Evolutionary conservation across 2,797 vertebrate species (phyloP).

Genomic region (Pangasius larnaudii): DNA sequence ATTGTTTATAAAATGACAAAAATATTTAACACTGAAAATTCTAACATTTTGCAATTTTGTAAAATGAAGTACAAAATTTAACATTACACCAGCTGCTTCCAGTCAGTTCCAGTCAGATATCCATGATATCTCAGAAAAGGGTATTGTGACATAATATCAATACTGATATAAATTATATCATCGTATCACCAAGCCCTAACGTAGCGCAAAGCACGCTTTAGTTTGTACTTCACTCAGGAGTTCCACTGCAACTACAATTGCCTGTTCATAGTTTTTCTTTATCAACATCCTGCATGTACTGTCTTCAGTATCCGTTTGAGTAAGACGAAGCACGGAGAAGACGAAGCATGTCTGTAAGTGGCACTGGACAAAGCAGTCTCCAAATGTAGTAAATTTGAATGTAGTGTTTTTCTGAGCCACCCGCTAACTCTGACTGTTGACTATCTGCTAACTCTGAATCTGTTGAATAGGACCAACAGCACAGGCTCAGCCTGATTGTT

Average conservation of each 20-base stretch:
- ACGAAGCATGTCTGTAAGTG: no score
- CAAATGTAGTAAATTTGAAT: background rate
- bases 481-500: background rate
- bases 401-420: background rate
- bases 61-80: background rate
- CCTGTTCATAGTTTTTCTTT: background rate
- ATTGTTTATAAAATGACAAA: no score
- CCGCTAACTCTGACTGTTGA: background rate
- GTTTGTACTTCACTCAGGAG: background rate
- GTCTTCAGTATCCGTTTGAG: background rate
- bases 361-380: background rate
- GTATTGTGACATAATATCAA: background rate
- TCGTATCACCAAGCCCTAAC: background rate
- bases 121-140: background rate
- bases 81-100: background rate
- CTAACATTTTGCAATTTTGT: background rate
- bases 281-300: background rate
- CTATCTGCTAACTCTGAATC: background rate
- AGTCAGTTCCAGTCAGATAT: background rate
- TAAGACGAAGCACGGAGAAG: background rate
- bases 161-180: background rate
- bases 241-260: background rate
- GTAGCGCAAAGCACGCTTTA: background rate
- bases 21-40: background rate
- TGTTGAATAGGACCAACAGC: background rate